These are phyloP conservation scores for Clavelina lepadiformis DNA, from an alignment of 23 tunicate genomes.

Conservation along the genomic window DNA sequence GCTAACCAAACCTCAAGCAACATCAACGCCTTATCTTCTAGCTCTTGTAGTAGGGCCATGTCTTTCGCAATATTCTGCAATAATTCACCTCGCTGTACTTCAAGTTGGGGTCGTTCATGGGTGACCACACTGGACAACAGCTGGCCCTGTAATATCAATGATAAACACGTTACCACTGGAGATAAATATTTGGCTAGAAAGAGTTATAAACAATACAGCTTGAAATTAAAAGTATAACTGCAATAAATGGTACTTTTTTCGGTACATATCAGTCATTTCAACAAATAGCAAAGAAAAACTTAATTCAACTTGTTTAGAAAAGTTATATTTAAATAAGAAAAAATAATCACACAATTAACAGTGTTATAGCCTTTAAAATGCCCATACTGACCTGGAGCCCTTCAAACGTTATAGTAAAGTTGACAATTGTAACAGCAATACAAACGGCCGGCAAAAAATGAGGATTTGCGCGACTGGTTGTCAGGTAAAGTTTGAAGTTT, in stretches of 20 bases:
- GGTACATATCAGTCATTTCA: no score
- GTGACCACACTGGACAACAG: constrained; percentile 78
- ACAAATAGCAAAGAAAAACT: neutral
- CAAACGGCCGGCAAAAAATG: constrained; percentile 89
- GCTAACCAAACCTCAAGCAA: constrained; percentile 55
- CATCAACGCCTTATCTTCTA: constrained; percentile 70
- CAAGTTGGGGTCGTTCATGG: constrained; percentile 81
- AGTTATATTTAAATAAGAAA: neutral
- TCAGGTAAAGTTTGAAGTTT: constrained; percentile 77
- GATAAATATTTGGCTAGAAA: no score
- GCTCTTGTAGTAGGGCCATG: constrained; percentile 53
- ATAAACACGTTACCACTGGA: no score
- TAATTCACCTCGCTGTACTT: constrained; percentile 55
- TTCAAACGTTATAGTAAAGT: constrained; percentile 87
- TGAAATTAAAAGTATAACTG: no score
- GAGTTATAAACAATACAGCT: no score
- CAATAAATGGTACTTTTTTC: no score
- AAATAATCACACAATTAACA: neutral
- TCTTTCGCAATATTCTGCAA: constrained; percentile 59
- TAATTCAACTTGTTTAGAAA: neutral
- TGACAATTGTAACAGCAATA: constrained; percentile 69
- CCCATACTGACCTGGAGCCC: constrained; percentile 61
- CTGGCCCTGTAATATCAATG: constrained; percentile 83
- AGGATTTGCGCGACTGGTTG: constrained; percentile 82
- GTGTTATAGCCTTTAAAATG: neutral